These are phyloP conservation scores for Spheniscus mendiculus DNA, from an alignment of 2,113 vertebrate species.

Conservation along the genomic window DNA sequence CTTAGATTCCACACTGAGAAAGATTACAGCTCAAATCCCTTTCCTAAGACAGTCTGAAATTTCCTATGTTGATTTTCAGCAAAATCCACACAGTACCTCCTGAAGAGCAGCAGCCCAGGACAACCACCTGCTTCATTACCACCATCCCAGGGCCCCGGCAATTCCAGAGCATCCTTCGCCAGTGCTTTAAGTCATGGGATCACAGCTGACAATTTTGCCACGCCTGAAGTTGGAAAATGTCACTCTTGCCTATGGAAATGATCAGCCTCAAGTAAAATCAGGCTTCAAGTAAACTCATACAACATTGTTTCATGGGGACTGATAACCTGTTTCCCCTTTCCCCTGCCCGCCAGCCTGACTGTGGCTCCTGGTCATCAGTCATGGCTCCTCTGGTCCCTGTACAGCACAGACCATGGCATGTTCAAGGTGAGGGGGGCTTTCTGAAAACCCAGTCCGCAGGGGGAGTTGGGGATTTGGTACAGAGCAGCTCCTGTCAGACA, in stretches of 20 bases:
- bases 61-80: background rate
- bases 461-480: background rate
- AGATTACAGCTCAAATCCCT: background rate
- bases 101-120: background rate
- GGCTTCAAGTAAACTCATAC: background rate
- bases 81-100: background rate
- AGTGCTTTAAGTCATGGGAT: background rate
- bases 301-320: background rate
- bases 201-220: background rate
- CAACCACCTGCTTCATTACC: background rate
- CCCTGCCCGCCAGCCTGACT: background rate
- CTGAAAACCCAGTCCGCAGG: background rate
- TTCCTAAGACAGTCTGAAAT: background rate
- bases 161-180: background rate
- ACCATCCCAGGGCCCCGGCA: too few relatives aligned
- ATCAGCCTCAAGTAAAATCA: too few relatives aligned
- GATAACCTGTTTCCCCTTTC: background rate
- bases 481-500: background rate
- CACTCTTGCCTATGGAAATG: background rate
- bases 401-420: background rate
- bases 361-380: background rate
- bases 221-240: background rate
- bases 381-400: background rate
- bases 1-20: background rate
- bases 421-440: background rate